Base-by-base conservation (phyloP, 2,113 vertebrate genomes). In the Mormyrus lacerda region DNA sequence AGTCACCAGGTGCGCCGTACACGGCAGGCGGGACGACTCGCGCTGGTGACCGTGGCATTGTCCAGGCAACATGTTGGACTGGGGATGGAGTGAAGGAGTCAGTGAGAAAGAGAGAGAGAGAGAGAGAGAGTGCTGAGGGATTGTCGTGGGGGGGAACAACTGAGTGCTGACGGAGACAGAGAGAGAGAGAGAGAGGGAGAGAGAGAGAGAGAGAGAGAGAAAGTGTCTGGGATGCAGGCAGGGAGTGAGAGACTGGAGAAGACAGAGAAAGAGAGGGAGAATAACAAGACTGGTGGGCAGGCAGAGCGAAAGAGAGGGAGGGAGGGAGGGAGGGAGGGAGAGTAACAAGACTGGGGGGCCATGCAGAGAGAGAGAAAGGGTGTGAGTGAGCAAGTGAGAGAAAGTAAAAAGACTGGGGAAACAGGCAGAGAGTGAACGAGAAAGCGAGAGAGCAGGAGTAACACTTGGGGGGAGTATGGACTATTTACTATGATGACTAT, bases 51-150 rank as follows among this genome's bases (percentile, higher is more conserved):
- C 91, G 93, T 90, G 92, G 93, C 93, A 94, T 93, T 79, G 91
- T 93, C 90, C 92, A 93, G 92, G 90, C 91, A 94, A 93, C 93
- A 94, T 94, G 93, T 92, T 94, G 91, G 89, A 88, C 86, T 90
- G 73, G 89, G 83, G 82, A 90, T 85, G 86, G 83, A 55, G 85
- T 42, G 42, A 88, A 42, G 51, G 27, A 73, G n/a, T 35, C 48
- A 55, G 76, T 55, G 8, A 91, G 48, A 79, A 53, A 39, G 82
- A 47, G 85, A 24, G 48, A 87, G n/a, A 42, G 27, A 69, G 24
- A n/a, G 31, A n/a, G 83, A 79, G 88, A 47, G 90, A 84, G 76
- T 7, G 48, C 35, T 83, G 88, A 58, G 89, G 73, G 89, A 24
- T 84, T 17, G 87, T 11, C 50, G 11, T 31, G 10, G 50, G 48